Conservation (phyloP, 2,888 invertebrate species). For the Lepas anatifera region DNA sequence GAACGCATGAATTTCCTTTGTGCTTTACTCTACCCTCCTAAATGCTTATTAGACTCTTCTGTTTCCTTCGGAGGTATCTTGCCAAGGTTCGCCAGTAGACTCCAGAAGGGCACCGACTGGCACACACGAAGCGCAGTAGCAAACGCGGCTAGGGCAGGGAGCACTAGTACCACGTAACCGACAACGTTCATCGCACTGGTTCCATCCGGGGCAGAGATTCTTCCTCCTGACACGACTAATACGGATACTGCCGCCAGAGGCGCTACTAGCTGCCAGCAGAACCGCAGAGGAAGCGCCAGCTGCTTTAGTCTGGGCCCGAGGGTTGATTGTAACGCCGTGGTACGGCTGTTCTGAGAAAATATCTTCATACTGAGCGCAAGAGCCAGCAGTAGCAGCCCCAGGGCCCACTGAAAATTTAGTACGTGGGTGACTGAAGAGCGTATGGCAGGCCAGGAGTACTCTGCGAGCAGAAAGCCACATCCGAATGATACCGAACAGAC, state of each 20-base stretch:
- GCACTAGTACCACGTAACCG: background rate
- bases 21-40: no score
- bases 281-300: background rate
- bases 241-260: background rate
- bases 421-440: background rate
- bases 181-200: background rate
- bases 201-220: background rate
- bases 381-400: background rate
- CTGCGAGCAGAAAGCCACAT: background rate
- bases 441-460: background rate
- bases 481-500: background rate
- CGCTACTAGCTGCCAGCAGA: background rate
- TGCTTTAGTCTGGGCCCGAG: background rate
- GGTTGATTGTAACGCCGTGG: background rate
- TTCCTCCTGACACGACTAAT: background rate
- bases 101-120: background rate
- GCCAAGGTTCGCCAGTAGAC: no score
- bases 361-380: background rate
- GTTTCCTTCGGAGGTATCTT: no score
- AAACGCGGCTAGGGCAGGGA: background rate
- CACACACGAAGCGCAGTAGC: background rate
- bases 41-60: no score
- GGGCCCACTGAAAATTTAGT: background rate
- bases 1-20: no score
- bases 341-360: background rate